phyloP scores from a whole-genome alignment of 2,888 invertebrate species.

The Drosophila pseudotalamancana region DNA sequence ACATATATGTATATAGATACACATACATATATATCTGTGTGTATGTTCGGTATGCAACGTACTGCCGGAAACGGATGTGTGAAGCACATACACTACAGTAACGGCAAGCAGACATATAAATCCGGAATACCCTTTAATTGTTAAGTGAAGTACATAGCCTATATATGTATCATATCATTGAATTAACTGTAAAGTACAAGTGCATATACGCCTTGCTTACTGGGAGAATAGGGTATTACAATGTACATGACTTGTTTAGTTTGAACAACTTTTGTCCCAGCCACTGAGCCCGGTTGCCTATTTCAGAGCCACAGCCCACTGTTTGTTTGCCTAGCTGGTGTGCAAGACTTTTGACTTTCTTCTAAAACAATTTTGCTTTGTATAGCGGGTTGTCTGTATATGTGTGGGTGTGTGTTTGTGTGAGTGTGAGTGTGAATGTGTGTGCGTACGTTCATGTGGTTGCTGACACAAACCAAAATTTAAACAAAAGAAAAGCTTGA shows the following conservation, averaged over 20 bases:
- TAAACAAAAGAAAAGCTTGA: conserved; percentile 76
- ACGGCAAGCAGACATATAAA: conserved; percentile 17
- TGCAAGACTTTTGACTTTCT: conserved; percentile 76
- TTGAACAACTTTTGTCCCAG: conserved; percentile 59
- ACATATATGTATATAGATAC: conserved; percentile 1
- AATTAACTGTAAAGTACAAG: too few relatives aligned
- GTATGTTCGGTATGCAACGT: neutral
- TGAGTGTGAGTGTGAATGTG: conserved; percentile 20
- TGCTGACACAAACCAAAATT: conserved; percentile 80
- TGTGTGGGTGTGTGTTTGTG: conserved; percentile 11
- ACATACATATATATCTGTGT: neutral
- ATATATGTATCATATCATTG: too few relatives aligned
- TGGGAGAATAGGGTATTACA: conserved; percentile 35
- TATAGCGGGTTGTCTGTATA: conserved; percentile 20
- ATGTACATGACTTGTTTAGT: conserved; percentile 76
- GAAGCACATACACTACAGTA: conserved; percentile 28
- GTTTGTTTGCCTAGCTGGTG: conserved; percentile 58
- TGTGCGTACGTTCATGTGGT: conserved; percentile 68
- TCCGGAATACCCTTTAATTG: neutral
- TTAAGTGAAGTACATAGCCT: too few relatives aligned
- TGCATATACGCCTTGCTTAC: neutral
- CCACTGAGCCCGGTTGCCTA: conserved; percentile 35
- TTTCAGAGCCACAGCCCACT: conserved; percentile 43
- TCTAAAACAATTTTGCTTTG: conserved; percentile 78
- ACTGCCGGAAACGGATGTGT: conserved; percentile 52